phyloP scores from a whole-genome alignment of 2,888 invertebrate species.

The Chalcosyrphus nemorum region DNA sequence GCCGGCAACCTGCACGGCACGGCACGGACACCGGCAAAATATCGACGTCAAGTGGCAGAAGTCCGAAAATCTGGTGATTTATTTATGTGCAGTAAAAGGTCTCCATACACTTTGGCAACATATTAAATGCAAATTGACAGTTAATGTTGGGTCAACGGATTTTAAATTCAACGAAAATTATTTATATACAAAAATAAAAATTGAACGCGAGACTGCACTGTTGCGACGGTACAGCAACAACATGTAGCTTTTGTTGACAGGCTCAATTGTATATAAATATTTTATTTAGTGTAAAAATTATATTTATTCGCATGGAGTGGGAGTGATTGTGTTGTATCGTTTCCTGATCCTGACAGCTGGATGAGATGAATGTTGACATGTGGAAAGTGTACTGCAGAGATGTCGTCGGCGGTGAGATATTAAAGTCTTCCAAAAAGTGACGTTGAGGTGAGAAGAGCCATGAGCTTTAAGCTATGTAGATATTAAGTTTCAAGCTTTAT shows the following conservation, averaged over 20 bases:
- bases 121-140: slow-evolving; percentile 39
- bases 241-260: neutral
- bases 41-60: slow-evolving; percentile 46
- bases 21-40: neutral
- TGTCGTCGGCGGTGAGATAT: too few relatives aligned
- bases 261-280: slow-evolving; percentile 21
- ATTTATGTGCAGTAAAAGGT: slow-evolving; percentile 49
- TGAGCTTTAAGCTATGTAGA: too few relatives aligned
- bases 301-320: neutral
- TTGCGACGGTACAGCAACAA: neutral
- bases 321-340: neutral
- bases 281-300: slow-evolving; percentile 12
- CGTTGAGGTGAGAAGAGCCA: too few relatives aligned
- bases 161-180: slow-evolving; percentile 5
- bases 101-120: slow-evolving; percentile 14
- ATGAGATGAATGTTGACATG: neutral
- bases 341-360: slow-evolving; percentile 1
- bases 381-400: too few relatives aligned
- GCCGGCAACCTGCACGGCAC: too few relatives aligned
- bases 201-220: neutral
- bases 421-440: too few relatives aligned
- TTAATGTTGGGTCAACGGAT: slow-evolving; percentile 37
- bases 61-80: slow-evolving; percentile 54
- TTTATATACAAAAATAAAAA: neutral
- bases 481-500: too few relatives aligned